Evolutionary conservation across 1,140 invertebrate species (phyloP).

Genomic region (Magallana gigas): DNA sequence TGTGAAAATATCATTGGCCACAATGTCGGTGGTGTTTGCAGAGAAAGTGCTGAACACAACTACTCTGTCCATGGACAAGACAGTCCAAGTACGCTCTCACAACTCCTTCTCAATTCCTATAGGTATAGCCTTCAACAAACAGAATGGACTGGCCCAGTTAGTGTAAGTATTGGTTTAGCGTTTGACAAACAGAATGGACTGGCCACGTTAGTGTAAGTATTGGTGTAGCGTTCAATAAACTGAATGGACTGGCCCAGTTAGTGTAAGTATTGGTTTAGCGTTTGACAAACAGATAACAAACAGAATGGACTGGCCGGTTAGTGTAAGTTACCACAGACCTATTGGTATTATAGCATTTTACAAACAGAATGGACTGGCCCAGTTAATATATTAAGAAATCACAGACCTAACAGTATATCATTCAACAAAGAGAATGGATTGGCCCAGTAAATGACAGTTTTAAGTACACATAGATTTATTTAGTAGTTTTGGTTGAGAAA

Average conservation of each 20-base stretch:
- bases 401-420: constrained; percentile 45
- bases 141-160: constrained; percentile 58
- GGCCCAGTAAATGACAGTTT: constrained; percentile 60
- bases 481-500: too few relatives aligned
- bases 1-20: constrained; percentile 58
- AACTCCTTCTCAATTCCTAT: constrained; percentile 48
- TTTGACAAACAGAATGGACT: constrained; percentile 45
- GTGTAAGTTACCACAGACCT: constrained; percentile 53
- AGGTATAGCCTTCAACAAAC: constrained; percentile 54
- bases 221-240: constrained; percentile 53
- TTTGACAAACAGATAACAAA: too few relatives aligned
- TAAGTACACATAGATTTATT: too few relatives aligned
- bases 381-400: too few relatives aligned
- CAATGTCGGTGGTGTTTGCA: constrained; percentile 63
- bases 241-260: constrained; percentile 58
- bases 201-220: background rate
- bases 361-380: constrained; percentile 46
- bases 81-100: constrained; percentile 50
- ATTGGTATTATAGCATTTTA: too few relatives aligned
- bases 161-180: constrained; percentile 54
- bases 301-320: constrained; percentile 58
- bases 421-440: constrained; percentile 59
- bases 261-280: constrained; percentile 55
- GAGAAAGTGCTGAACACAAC: constrained; percentile 57
- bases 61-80: constrained; percentile 41